Base-by-base conservation (phyloP, 2,888 invertebrate species). In the Cancer borealis region DNA sequence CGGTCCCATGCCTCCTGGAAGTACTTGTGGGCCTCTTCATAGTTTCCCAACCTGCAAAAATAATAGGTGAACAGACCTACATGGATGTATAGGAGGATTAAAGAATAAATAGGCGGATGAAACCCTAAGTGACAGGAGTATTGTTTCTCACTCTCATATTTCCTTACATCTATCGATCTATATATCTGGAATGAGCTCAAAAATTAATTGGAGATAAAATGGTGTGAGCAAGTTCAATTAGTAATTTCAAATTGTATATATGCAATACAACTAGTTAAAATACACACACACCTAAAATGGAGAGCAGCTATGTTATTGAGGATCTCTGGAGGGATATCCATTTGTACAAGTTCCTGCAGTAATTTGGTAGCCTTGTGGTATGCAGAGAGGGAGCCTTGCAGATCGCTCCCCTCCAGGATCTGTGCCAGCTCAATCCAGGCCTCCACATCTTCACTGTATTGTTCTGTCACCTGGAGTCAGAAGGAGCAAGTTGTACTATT, bases 361-460 rank as follows among this genome's bases (percentile, higher is more conserved):
- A 99, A 98, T 96, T 98, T 98, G 96, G 98, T 99, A 4, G 99
- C 99, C 47, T 98, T 99, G 92, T 98, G 98, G 96, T 99, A 99
- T 0, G 99, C 99, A 96, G 98, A 98, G 73, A 99, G 97, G 0
- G 99, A 98, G 90, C 96, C 97, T 96, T 97, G 97, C 93, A 99
- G 97, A 97, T 99, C 99, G 96, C 98, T 98, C 96, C 99, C 99
- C 96, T 99, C 99, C 95, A 99, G 97, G 96, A 99, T 99, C 97
- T 99, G 99, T 0, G 99, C 99, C 96, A 99, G 97, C 96, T 99
- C 99, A 96, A 99, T 99, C 99, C 99, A 99, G 0, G 99, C 99
- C 96, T 99, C 99, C 1, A 99, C 98, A 96, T 99, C 99, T 96
- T 99, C 99, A 0, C 99, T 99, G 96, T 98, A 99, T 97, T 99